Percentiles rank a stretch among this genome's conserved stretches.
phyloP scores from a whole-genome alignment of 1,140 invertebrate genomes.

The Cardiocondyla obscurior region DNA sequence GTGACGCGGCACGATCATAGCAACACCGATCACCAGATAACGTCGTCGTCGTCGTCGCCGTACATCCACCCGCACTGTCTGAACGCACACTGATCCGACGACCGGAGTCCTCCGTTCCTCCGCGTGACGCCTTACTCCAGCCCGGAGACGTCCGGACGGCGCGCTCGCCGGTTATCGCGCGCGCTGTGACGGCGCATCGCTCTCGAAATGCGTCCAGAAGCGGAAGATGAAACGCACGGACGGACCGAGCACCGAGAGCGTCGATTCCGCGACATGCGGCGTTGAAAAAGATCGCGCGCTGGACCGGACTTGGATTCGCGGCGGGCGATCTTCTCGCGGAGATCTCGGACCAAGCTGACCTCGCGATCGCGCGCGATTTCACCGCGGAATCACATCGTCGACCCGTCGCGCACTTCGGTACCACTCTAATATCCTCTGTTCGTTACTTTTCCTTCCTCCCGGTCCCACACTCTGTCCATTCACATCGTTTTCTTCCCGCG shows the following conservation, averaged over 20 bases:
- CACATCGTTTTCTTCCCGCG: not conserved
- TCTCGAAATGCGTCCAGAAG: not conserved
- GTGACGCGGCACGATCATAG: constrained; percentile 72
- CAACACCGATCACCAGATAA: constrained; percentile 60
- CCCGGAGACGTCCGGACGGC: not conserved
- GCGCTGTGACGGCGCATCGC: not conserved
- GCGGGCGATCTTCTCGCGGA: not conserved
- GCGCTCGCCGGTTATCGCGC: not conserved
- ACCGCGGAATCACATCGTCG: not conserved
- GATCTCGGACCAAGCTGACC: not conserved
- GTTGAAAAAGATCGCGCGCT: constrained; percentile 2
- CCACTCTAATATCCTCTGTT: not conserved
- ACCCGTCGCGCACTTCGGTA: not conserved
- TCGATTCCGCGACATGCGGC: not conserved
- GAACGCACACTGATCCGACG: constrained; percentile 10
- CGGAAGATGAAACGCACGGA: not conserved
- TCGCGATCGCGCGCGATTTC: not conserved
- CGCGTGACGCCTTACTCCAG: not conserved
- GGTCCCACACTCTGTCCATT: not conserved
- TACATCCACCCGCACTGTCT: constrained; percentile 36
- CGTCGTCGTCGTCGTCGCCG: constrained; percentile 32
- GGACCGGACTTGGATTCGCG: not conserved
- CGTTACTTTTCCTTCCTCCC: not conserved
- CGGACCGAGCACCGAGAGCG: not conserved
- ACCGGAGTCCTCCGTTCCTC: not conserved